Evolutionary conservation across 2,888 invertebrate species (phyloP), one percentile per base, ranked within the genome.

Genomic region (Notocelia uddmanniana): DNA sequence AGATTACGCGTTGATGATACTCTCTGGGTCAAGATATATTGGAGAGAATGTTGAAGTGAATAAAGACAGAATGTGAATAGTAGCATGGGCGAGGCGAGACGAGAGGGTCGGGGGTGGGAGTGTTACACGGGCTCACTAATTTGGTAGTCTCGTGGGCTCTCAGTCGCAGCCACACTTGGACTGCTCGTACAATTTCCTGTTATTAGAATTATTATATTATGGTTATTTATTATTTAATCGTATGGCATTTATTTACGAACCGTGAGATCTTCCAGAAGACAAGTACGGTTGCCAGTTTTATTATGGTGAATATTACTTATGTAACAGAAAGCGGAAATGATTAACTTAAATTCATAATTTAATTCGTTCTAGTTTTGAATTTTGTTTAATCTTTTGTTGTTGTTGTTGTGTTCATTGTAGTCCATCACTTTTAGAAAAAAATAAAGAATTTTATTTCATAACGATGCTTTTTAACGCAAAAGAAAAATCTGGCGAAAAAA

Each of bases 121-220:
- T 79, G 81, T 83, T 82, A 85, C 87, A 85, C 76, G 79, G 83
- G 81, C 85, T 80, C 82, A 86, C 89, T 89, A 90, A 90, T 90
- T 90, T 89, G 81, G 80, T 80, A 84, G 86, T 87, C 87, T 86
- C 87, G 82, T 84, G 84, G 83, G 85, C 83, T 83, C 83, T 83
- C 80, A 79, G 83, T 81, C 78, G 76, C 79, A 79, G 76, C 78
- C 76, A 77, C 78, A 60, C 76, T 52, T 34, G 52, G 81, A 79
- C 80, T 82, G 81, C 84, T 85, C 81, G 83, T 84, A 82, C 83
- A 85, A 85, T 84, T 83, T 83, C 78, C 74, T 83, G 79, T 85
- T 82, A 80, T 79, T 81, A 79, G 82, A 45, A 45, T 45, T 11
- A 37, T 37, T 37, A 37, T 37, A 37, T 37, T 13, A 37, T 11